phyloP scores from a whole-genome alignment of 2,888 invertebrate species.

The Macropis europaea region DNA sequence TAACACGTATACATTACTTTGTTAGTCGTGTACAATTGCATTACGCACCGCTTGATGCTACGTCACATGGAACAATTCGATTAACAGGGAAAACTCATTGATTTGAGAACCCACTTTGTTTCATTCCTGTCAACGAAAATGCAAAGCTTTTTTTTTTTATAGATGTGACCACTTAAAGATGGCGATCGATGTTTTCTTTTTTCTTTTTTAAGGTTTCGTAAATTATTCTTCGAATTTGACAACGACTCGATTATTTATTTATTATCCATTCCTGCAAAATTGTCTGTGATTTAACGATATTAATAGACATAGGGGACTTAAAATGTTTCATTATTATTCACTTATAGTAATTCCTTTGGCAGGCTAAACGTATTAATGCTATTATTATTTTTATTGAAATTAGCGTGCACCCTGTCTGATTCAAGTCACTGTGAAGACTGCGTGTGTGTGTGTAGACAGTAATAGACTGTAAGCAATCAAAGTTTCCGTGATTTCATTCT shows the following conservation, averaged over 20 bases:
- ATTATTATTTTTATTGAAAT: conserved; percentile 47
- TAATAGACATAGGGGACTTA: conserved; percentile 59
- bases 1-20: conserved; percentile 12
- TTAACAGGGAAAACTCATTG: conserved; percentile 10
- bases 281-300: conserved; percentile 76
- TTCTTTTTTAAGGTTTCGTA: conserved; percentile 21
- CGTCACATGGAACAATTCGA: conserved; percentile 17
- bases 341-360: conserved; percentile 37
- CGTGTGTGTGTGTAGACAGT: too few species aligned
- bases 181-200: conserved; percentile 10
- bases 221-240: conserved; percentile 38
- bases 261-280: conserved; percentile 70
- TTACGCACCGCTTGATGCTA: conserved; percentile 10
- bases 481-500: conserved; percentile 18
- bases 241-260: conserved; percentile 49
- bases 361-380: conserved; percentile 46
- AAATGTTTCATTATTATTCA: conserved; percentile 47
- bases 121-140: conserved; percentile 36
- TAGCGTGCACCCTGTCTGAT: conserved; percentile 41
- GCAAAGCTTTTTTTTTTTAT: conserved; percentile 8
- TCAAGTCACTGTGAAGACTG: conserved; percentile 57
- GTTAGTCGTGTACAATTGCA: conserved; percentile 18
- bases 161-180: neutral
- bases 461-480: conserved; percentile 44
- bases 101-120: conserved; percentile 27